Evolutionary conservation across 2,797 vertebrate genomes (phyloP).

Genomic region (Sebastes vulpes): DNA sequence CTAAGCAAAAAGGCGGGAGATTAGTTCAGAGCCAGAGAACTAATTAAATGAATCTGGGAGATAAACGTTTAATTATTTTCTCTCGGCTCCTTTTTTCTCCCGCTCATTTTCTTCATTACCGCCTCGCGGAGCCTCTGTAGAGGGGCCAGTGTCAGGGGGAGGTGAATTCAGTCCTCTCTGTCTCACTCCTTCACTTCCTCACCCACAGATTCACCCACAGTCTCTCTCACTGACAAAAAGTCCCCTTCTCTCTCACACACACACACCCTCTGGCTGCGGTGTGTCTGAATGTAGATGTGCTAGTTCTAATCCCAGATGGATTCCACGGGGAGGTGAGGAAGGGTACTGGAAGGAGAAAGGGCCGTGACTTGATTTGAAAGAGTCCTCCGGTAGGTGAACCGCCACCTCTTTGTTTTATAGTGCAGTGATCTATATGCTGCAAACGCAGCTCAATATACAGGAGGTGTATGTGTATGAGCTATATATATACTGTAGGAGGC

Average conservation of each 20-base stretch:
- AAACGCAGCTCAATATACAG: neutral
- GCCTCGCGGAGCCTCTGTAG: slow-evolving; percentile 23
- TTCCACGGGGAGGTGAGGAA: slow-evolving; percentile 47
- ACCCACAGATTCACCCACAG: neutral
- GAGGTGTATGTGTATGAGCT: too few species aligned
- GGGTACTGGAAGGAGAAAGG: slow-evolving; percentile 62
- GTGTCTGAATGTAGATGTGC: slow-evolving; percentile 51
- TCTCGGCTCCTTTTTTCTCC: slow-evolving; percentile 33
- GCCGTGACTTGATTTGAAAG: slow-evolving; percentile 62
- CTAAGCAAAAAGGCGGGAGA: slow-evolving; percentile 73
- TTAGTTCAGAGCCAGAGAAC: slow-evolving; percentile 74
- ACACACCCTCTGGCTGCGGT: neutral
- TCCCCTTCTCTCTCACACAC: neutral
- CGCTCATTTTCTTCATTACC: slow-evolving; percentile 60
- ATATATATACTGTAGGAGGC: neutral
- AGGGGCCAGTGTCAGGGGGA: slow-evolving; percentile 12
- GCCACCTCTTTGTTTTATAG: slow-evolving; percentile 21
- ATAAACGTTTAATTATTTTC: slow-evolving; percentile 80
- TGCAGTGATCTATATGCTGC: slow-evolving; percentile 20
- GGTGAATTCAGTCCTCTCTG: neutral
- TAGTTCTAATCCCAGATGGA: slow-evolving; percentile 59
- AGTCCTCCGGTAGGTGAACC: slow-evolving; percentile 11
- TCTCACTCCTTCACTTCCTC: neutral
- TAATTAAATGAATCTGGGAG: slow-evolving; percentile 79
- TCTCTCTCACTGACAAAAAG: neutral